These are phyloP conservation scores for Lycia hirtaria DNA, from an alignment of 2,888 invertebrate species.

Conservation along the genomic window DNA sequence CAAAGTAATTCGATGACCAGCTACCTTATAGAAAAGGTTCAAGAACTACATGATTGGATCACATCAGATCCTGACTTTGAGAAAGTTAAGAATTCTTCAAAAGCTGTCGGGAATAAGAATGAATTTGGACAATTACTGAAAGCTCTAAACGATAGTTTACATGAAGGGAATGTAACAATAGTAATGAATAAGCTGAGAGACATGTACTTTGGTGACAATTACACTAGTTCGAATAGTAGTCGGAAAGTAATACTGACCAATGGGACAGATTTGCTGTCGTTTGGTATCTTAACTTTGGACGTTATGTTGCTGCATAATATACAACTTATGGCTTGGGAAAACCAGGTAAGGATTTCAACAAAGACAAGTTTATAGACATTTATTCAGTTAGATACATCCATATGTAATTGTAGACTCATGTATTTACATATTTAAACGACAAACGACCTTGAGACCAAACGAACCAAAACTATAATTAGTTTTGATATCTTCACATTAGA, in stretches of 20 bases:
- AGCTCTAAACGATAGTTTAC: slow-evolving; percentile 81
- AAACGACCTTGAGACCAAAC: too few species aligned
- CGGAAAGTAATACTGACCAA: slow-evolving; percentile 71
- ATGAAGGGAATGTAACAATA: slow-evolving; percentile 78
- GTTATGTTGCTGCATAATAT: slow-evolving; percentile 85
- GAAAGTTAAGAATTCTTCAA: slow-evolving; percentile 46
- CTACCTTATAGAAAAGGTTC: slow-evolving; percentile 80
- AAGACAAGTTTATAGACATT: too few species aligned
- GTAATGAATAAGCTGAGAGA: slow-evolving; percentile 81
- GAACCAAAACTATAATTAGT: too few species aligned
- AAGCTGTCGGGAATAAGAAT: slow-evolving; percentile 40
- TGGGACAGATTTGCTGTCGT: slow-evolving; percentile 80
- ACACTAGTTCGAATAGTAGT: slow-evolving; percentile 56
- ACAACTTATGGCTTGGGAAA: slow-evolving; percentile 85
- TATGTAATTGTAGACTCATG: too few species aligned
- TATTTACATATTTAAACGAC: too few species aligned
- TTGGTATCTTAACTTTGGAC: slow-evolving; percentile 84
- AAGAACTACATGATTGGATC: slow-evolving; percentile 83
- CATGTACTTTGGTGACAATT: slow-evolving; percentile 78
- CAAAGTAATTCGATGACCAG: slow-evolving; percentile 77
- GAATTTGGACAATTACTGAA: slow-evolving; percentile 72
- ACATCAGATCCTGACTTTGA: slow-evolving; percentile 70
- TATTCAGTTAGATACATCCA: too few species aligned
- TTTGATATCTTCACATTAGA: too few species aligned
- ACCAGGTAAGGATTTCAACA: slow-evolving; percentile 69